Evolutionary conservation across 2,888 invertebrate genomes (phyloP).

Genomic region (Drosophila meridiana): DNA sequence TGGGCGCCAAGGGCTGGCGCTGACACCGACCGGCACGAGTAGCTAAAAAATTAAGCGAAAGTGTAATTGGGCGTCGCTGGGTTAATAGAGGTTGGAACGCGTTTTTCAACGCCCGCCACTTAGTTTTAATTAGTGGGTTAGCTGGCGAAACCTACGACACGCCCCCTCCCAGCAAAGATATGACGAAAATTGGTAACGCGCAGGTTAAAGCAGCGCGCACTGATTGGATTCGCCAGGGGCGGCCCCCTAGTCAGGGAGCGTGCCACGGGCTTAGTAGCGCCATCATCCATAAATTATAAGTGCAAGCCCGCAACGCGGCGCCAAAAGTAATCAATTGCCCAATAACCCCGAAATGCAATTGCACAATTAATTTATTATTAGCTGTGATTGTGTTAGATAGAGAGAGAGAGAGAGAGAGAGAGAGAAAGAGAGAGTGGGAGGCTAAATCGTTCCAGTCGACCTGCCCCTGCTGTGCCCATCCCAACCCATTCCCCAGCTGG

Average conservation of each 20-base stretch:
- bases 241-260: not conserved
- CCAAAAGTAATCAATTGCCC: conserved; percentile 55
- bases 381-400: conserved; percentile 32
- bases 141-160: conserved; percentile 8
- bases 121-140: conserved; percentile 79
- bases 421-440: too few relatives aligned
- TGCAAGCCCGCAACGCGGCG: conserved; percentile 20
- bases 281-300: conserved; percentile 56
- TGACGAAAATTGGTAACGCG: conserved; percentile 32
- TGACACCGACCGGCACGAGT: conserved; percentile 29
- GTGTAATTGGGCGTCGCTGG: conserved; percentile 79
- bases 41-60: conserved; percentile 73
- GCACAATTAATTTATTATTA: conserved; percentile 66
- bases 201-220: conserved; percentile 33
- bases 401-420: not conserved
- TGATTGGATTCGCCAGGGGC: conserved; percentile 25
- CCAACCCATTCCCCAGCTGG: not conserved
- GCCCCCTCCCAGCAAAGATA: conserved; percentile 20
- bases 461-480: too few relatives aligned
- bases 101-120: conserved; percentile 68
- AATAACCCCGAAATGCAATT: conserved; percentile 59
- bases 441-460: not conserved
- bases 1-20: conserved; percentile 33
- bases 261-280: not conserved
- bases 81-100: conserved; percentile 75